Evolutionary conservation across 2,888 invertebrate species (phyloP).

Genomic region (Monopis laevigella): DNA sequence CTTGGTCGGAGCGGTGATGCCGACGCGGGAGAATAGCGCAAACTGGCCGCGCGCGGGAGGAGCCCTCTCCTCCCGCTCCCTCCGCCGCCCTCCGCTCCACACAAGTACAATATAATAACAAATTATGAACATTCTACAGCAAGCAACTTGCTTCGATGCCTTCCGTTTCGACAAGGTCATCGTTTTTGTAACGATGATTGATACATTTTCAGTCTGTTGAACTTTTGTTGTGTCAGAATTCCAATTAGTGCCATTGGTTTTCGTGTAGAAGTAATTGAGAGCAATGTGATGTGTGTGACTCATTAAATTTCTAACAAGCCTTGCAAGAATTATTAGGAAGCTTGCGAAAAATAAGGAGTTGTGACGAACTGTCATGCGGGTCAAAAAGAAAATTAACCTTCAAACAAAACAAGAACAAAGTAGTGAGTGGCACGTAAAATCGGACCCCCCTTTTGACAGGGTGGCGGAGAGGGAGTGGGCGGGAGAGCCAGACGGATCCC

Average conservation of each 20-base stretch:
- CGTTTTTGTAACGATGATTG: slow-evolving; percentile 11
- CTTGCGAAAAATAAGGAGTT: too few relatives aligned
- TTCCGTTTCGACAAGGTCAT: slow-evolving; percentile 35
- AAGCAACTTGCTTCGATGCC: too few relatives aligned
- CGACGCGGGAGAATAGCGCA: slow-evolving; percentile 60
- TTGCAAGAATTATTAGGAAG: too few relatives aligned
- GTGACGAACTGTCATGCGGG: slow-evolving; percentile 24
- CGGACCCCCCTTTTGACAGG: slow-evolving; percentile 37
- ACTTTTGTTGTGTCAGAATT: slow-evolving; percentile 1
- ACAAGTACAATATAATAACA: slow-evolving; percentile 33
- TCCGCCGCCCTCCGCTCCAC: slow-evolving; percentile 23
- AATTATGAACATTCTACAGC: slow-evolving; percentile 1
- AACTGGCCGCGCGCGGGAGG: slow-evolving; percentile 37
- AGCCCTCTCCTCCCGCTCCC: slow-evolving; percentile 20
- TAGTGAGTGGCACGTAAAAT: slow-evolving; percentile 50
- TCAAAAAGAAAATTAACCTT: slow-evolving; percentile 60
- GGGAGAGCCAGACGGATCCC: slow-evolving; percentile 55
- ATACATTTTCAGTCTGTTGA: background rate
- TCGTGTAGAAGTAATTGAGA: background rate
- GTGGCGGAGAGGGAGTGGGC: slow-evolving; percentile 29
- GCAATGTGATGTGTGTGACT: background rate
- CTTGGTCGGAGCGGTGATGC: slow-evolving; percentile 46
- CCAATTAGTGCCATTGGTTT: slow-evolving; percentile 10
- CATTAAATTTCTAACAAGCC: background rate
- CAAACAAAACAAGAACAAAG: slow-evolving; percentile 64